Percentiles rank a stretch among this genome's conserved stretches.
Conservation (phyloP, 2,113 vertebrate genomes). For the pig (Sus scrofa) region DNA sequence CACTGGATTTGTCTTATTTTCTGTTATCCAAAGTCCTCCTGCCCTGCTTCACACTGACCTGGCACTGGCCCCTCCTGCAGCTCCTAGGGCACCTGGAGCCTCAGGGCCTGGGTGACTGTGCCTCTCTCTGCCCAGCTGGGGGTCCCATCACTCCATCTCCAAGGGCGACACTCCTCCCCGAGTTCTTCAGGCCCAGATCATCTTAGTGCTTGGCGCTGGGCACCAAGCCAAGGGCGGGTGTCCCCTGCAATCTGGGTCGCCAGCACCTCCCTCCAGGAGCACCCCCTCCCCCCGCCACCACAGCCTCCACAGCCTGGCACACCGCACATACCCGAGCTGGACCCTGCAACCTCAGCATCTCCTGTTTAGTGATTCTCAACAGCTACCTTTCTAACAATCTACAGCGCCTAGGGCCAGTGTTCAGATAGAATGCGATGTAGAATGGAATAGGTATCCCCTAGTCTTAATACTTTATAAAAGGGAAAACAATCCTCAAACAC, state of each 20-base stretch:
- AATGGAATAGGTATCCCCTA: neutral
- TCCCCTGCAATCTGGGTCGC: neutral
- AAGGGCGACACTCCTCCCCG: neutral
- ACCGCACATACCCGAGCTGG: neutral
- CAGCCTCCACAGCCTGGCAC: rapidly evolving
- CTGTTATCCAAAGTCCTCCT: neutral
- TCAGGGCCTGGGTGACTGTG: neutral
- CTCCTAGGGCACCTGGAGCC: too few relatives aligned
- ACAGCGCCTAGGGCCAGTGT: neutral
- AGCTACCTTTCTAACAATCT: neutral
- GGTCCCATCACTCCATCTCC: neutral
- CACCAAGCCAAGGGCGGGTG: rapidly evolving
- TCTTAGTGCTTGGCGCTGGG: neutral
- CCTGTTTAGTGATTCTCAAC: neutral
- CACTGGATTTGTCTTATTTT: neutral
- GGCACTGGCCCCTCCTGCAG: too few relatives aligned
- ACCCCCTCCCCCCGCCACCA: too few relatives aligned
- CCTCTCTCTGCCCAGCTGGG: neutral
- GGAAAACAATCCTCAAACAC: neutral
- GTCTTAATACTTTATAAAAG: neutral
- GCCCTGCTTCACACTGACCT: neutral
- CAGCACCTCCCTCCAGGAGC: neutral
- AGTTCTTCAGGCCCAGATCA: neutral
- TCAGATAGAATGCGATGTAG: neutral
- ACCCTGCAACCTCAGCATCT: neutral